Percentiles rank a stretch among this genome's conserved stretches.
Conservation (phyloP, 1,140 invertebrate genomes). For the Prorops nasuta region DNA sequence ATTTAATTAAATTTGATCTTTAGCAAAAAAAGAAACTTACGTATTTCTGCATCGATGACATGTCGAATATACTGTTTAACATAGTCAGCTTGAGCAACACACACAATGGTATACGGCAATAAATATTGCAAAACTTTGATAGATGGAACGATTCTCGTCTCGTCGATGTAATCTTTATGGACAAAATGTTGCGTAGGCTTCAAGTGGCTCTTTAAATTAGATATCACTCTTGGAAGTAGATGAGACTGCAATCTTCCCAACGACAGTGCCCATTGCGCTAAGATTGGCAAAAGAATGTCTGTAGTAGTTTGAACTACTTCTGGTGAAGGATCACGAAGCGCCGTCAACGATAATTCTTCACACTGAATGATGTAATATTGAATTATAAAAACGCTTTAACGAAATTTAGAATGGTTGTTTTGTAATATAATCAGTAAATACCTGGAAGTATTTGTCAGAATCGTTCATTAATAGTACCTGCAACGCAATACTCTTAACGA, state of each 20-base stretch:
- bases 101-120: constrained; percentile 58
- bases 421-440: constrained; percentile 28
- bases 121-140: constrained; percentile 54
- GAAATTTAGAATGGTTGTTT: not conserved
- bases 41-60: constrained; percentile 46
- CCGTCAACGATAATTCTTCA: constrained; percentile 60
- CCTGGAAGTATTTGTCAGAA: constrained; percentile 68
- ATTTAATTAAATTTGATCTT: not conserved
- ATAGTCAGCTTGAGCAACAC: constrained; percentile 47
- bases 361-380: constrained; percentile 45
- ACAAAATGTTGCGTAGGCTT: constrained; percentile 36
- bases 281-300: constrained; percentile 56
- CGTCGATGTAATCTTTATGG: constrained; percentile 42
- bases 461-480: constrained; percentile 67
- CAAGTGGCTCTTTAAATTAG: constrained; percentile 43
- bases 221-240: constrained; percentile 43
- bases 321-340: constrained; percentile 57
- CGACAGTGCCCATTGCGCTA: constrained; percentile 67
- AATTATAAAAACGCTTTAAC: not conserved
- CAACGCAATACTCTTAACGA: constrained; percentile 65
- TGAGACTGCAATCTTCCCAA: constrained; percentile 56
- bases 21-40: constrained; percentile 36
- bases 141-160: constrained; percentile 36
- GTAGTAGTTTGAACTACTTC: constrained; percentile 55
- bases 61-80: constrained; percentile 47